Evolutionary conservation across 2,113 vertebrate species (phyloP).

Genomic region (Ancistrus triradiatus): DNA sequence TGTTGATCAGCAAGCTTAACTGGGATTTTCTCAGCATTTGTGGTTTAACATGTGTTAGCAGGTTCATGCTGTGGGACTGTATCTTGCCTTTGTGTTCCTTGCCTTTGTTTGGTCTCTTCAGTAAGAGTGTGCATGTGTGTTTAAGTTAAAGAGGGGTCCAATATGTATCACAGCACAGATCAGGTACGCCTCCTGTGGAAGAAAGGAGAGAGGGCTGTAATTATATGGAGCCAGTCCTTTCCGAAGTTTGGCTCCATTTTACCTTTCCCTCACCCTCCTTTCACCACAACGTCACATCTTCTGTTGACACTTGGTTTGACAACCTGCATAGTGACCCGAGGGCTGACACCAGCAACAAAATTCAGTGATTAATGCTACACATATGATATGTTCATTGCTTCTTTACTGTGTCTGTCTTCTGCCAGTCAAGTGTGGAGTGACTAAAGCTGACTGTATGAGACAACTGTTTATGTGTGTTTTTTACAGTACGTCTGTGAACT

Average conservation of each 20-base stretch:
- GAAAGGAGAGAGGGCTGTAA: constrained; percentile 39
- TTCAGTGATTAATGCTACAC: constrained; percentile 6
- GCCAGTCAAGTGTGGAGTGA: constrained; percentile 9
- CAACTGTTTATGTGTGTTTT: background rate
- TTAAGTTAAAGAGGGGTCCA: constrained; percentile 6
- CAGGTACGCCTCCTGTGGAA: constrained; percentile 4
- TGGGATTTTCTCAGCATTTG: background rate
- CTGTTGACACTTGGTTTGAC: too few species aligned
- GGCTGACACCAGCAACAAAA: background rate
- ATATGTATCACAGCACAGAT: background rate
- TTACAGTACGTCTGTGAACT: background rate
- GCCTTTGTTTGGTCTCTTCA: too few species aligned
- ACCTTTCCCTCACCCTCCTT: background rate
- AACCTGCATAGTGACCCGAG: too few species aligned
- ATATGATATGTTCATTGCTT: constrained; percentile 11
- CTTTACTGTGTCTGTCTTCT: background rate
- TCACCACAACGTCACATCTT: background rate
- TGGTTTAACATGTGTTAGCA: too few species aligned
- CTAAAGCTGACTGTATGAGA: background rate
- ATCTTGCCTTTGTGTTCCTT: too few species aligned
- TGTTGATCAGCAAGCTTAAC: background rate
- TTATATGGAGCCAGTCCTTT: constrained; percentile 46
- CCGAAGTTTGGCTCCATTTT: constrained; percentile 39
- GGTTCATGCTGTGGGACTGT: too few species aligned
- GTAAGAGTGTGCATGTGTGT: constrained; percentile 12